Conservation (phyloP, 92 coral and sea anemone genomes). For the Meandrina meandrites region DNA sequence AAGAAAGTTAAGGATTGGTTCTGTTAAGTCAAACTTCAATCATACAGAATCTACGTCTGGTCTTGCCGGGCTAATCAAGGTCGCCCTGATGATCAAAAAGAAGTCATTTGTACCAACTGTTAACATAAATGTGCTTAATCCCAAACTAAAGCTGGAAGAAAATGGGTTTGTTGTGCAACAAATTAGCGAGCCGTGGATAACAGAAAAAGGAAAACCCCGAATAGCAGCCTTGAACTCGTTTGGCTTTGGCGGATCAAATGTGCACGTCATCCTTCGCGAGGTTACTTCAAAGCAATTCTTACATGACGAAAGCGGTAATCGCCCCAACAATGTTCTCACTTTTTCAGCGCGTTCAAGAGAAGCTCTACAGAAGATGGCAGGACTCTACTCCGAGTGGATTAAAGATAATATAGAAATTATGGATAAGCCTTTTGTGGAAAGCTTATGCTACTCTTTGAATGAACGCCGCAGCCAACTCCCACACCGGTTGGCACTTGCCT, state of each 20-base stretch:
- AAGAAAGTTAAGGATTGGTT: conserved; percentile 71
- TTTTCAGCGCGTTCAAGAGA: conserved; percentile 56
- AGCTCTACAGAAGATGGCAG: conserved; percentile 56
- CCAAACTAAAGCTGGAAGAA: conserved; percentile 63
- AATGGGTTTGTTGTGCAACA: conserved; percentile 26
- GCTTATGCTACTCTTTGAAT: conserved; percentile 68
- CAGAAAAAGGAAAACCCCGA: conserved; percentile 49
- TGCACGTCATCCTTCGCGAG: conserved; percentile 60
- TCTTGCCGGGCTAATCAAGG: conserved; percentile 79
- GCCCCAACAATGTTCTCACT: conserved; percentile 41
- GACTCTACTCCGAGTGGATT: conserved; percentile 30
- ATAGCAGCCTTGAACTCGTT: conserved; percentile 61
- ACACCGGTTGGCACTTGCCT: conserved; percentile 54
- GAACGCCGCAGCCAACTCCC: conserved; percentile 56
- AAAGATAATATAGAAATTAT: conserved; percentile 20
- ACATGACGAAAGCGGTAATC: neutral
- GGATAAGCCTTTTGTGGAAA: conserved; percentile 6
- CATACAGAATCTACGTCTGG: conserved; percentile 90
- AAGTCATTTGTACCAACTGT: conserved; percentile 71
- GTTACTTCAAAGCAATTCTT: neutral
- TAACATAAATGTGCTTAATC: conserved; percentile 59
- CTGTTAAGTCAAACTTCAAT: conserved; percentile 87
- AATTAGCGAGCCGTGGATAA: conserved; percentile 42
- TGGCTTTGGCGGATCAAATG: conserved; percentile 76
- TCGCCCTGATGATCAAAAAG: conserved; percentile 72